Conservation (phyloP, 2,797 vertebrate species). For the Cirrhinus mrigala region DNA sequence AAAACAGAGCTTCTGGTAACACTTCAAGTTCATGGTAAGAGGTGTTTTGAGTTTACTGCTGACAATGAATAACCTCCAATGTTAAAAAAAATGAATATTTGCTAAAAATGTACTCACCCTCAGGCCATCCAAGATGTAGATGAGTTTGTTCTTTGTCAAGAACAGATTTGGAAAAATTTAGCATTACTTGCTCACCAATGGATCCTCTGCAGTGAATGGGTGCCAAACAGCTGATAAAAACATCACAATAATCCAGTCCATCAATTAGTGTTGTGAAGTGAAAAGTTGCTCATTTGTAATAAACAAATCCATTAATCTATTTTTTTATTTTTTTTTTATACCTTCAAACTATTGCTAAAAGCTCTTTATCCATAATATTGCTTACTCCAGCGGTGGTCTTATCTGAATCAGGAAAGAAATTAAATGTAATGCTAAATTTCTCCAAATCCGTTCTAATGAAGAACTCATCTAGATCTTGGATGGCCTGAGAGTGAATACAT, state of each 20-base stretch:
- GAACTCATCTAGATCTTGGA: not conserved
- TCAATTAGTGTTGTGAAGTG: not conserved
- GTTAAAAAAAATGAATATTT: not conserved
- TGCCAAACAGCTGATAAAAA: not conserved
- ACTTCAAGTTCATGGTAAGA: slow-evolving; percentile 71
- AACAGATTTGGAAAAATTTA: not conserved
- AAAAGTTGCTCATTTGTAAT: not conserved
- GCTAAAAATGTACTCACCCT: not conserved
- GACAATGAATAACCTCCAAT: not conserved
- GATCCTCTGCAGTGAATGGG: not conserved
- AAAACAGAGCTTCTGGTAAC: slow-evolving; percentile 64
- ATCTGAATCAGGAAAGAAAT: not conserved
- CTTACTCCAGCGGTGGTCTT: not conserved
- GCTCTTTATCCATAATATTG: not conserved
- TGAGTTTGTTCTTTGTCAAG: not conserved
- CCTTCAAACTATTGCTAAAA: not conserved
- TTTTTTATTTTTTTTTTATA: not conserved
- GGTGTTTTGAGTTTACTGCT: not conserved
- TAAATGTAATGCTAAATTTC: not conserved
- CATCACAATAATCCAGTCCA: not conserved
- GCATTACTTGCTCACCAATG: not conserved
- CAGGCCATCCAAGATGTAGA: not conserved
- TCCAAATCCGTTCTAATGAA: not conserved
- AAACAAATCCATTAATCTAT: not conserved
- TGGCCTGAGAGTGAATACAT: not conserved